Percentiles rank a stretch among this genome's conserved stretches.
phyloP scores from a whole-genome alignment of 2,113 vertebrate species.

The Alouatta palliata region DNA sequence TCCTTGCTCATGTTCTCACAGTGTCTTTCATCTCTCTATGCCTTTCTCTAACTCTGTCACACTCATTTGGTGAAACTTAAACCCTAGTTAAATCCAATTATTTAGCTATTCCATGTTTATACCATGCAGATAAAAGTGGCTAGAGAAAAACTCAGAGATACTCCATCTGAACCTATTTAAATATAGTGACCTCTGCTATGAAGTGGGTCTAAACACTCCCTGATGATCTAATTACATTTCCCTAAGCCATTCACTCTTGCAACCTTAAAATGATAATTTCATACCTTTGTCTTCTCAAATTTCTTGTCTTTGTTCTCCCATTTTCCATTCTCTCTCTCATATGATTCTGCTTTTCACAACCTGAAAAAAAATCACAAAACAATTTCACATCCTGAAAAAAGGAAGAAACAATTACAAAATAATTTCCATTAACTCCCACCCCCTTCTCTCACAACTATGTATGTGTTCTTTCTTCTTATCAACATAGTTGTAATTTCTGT shows the following conservation, averaged over 20 bases:
- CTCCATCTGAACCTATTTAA: not conserved
- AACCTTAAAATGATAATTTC: not conserved
- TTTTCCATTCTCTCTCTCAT: not conserved
- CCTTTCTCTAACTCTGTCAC: not conserved
- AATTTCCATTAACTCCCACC: not conserved
- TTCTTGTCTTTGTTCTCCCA: not conserved
- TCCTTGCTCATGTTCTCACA: not conserved
- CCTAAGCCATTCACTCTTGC: not conserved
- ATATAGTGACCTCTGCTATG: not conserved
- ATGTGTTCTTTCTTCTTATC: not conserved
- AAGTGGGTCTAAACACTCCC: not conserved
- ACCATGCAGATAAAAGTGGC: not conserved
- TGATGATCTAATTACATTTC: not conserved
- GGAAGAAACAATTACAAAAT: not conserved
- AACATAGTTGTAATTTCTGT: not conserved
- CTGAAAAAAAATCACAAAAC: not conserved
- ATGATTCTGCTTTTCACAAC: not conserved
- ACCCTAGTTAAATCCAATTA: not conserved
- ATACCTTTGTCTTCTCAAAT: not conserved
- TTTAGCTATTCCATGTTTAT: not conserved
- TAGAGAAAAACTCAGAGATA: not conserved
- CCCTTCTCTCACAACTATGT: not conserved
- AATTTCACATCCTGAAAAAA: not conserved
- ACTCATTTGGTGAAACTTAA: not conserved
- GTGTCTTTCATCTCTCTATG: not conserved